Base-by-base conservation (phyloP, 2,888 invertebrate genomes). In the Marronus borbonicus region DNA sequence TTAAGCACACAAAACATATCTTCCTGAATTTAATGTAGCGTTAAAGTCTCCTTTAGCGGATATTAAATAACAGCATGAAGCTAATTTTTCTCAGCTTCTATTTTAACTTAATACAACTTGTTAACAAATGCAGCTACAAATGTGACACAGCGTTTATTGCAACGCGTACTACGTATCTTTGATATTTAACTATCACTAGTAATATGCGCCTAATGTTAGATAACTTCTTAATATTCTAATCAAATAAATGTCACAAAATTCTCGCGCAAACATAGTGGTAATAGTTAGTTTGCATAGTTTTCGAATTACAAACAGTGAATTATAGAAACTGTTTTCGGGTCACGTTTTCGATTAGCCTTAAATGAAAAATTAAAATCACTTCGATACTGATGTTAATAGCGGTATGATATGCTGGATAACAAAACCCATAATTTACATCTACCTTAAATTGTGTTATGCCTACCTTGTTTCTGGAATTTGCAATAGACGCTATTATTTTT, bases 341-440 rank as follows among this genome's bases (percentile, higher is more conserved):
- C 68, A 68, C 68, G 68, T 68, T 68, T 68, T 68, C 68, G 50
- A 68, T 68, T 68, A 68, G 31, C 10, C 28, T 28, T 52, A 68
- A 68, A 24, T 68, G 24, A 50, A 68, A 68, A 68, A 68, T 68
- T 50, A 28, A 44, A 28, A 62, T 31, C 28, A n/a, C n/a, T 62
- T 28, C 31, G 2, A 62, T 62, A 14, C 31, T 5, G 31, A 62
- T n/a, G 62, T 14, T 62, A 62, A 62, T 62, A 31, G 28, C 28
- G 20, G 4, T 62, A 62, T 31, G 12, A 62, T 31, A 24, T 24
- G 28, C 17, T 20, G 62, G n/a, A 62, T 62, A 60, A 62, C 31
- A 62, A 24, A 24, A 31, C 31, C 31, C 14, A 10, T 14, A 62
- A 62, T 28, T 62, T 31, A 62, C 12, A 62, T 31, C 31, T 24